A percentile compares a stretch with the other conserved stretches of the same genome.
Evolutionary conservation across 2,888 invertebrate species (phyloP).

Genomic region (Ormyrus nitidulus): DNA sequence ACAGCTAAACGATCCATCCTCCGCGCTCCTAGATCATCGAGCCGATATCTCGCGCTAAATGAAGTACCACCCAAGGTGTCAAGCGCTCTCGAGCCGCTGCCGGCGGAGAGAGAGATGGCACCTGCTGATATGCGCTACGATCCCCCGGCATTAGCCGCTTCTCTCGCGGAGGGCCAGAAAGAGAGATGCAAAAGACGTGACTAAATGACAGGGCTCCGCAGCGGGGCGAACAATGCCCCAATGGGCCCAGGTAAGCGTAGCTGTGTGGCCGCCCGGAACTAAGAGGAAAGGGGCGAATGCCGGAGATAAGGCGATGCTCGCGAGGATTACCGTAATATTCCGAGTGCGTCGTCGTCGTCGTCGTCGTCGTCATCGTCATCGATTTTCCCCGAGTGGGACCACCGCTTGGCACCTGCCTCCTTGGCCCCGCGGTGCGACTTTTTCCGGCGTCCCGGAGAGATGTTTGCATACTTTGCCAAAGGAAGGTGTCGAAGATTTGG

Average conservation of each 20-base stretch:
- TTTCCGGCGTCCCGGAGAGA: neutral
- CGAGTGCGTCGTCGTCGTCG: neutral
- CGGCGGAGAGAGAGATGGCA: constrained; percentile 64
- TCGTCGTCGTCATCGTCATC: neutral
- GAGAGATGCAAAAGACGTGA: constrained; percentile 7
- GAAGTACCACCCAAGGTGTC: constrained; percentile 72
- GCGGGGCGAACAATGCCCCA: constrained; percentile 29
- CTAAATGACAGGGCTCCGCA: constrained; percentile 25
- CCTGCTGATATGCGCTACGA: constrained; percentile 64
- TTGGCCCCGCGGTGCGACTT: neutral
- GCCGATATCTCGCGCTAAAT: constrained; percentile 67
- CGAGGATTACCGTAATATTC: constrained; percentile 35
- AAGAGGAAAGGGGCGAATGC: neutral
- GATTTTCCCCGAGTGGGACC: constrained; percentile 32
- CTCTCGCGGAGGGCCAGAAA: constrained; percentile 60
- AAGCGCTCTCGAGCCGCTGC: constrained; percentile 57
- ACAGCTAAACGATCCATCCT: constrained; percentile 7
- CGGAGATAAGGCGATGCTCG: constrained; percentile 15
- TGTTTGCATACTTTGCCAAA: constrained; percentile 9
- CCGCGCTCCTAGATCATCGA: constrained; percentile 38
- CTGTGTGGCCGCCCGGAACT: constrained; percentile 43
- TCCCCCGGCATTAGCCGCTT: constrained; percentile 68
- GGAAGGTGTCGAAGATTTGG: neutral
- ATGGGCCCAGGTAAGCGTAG: constrained; percentile 26
- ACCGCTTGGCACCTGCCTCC: constrained; percentile 14